Evolutionary conservation across 2,888 invertebrate genomes (phyloP), one percentile per base, ranked within the genome.

Genomic region (Schizaphis graminum): DNA sequence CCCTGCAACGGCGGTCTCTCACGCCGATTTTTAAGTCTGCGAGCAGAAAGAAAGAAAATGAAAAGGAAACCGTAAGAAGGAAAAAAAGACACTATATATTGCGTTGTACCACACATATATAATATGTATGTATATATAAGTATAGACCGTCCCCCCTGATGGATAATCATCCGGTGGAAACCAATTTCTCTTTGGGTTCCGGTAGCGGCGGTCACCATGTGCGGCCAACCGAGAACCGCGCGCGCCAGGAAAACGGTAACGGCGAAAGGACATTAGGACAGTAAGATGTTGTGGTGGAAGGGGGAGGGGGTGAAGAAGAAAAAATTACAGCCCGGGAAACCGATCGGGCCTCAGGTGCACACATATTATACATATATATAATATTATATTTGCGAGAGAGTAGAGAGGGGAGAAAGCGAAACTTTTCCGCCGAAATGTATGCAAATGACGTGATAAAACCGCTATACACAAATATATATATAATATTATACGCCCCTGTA

Each of bases 391-490:
- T 44, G 49, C 26, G n/a, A 53, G 16, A 13, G 28, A 26, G 24
- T 88, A 26, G 24, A 13, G 41, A 8, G 57, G n/a, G n/a, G n/a
- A 44, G 26, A 56, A 56, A 16, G 85, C 7, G 49, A 93, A 93
- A 93, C 57, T 93, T 93, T 93, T 77, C 41, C 77, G 35, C 84
- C 90, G 41, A 89, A 90, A 93, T 89, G 93, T 93, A 93, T 93
- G 93, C 93, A 93, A 93, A 93, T 57, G 93, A 93, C 93, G 93
- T 89, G 93, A 93, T 93, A 93, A 93, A 93, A 93, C 89, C 89
- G 67, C 53, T 41, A 57, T 41, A 41, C 28, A 89, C 26, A 89
- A 13, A 89, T n/a, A 49, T 89, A 88, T 56, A 56, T 56, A 53
- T 53, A 28, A 26, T 89, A 89, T 56, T 90, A 67, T 35, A 35